Evolutionary conservation across 2,888 invertebrate species (phyloP), one percentile per base, ranked within the genome.

Genomic region (Idaea dimidiata): DNA sequence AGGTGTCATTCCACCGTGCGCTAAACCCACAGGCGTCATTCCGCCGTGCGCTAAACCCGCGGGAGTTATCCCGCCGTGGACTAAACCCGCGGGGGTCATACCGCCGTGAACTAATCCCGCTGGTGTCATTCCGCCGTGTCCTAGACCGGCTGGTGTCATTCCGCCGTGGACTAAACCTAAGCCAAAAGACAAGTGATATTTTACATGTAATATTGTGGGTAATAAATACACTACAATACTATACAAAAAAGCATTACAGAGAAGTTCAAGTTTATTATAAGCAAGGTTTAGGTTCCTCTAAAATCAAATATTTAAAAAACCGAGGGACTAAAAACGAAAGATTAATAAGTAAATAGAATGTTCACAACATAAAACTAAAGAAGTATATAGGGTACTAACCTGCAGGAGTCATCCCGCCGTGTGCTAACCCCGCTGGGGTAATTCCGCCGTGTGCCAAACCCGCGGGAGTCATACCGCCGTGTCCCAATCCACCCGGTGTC

Each of bases 391-490:
- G 91, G 33, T 83, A 83, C 16, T 93, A 70, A 0, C 79, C 82
- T 1, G 82, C 86, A 0, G 85, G 86, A 1, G 85, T 84, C 63
- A 88, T 75, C 0, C 92, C 89, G 0, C 90, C 93, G 62, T 80
- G 65, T 16, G 59, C 57, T 16, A 63, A 63, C 58, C 60, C 63
- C 0, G 63, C 77, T 0, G 80, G 80, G 0, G 81, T 80, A 74
- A 81, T 80, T 5, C 90, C 86, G 10, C 91, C 92, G 65, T 93
- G 91, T 64, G 84, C 86, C 8, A 93, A 75, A 8, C 88, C 91
- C 16, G 69, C 73, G 70, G 62, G 3, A 0, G 85, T 87, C 76
- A 86, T 76, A 0, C 78, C 81, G 17, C 91, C 82, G 54, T 88
- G 89, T 53, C 83, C 84, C 16, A 93, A 72, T 0, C 80, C 82